Evolutionary conservation across 2,888 invertebrate species (phyloP).

Genomic region (Helicoverpa assulta): DNA sequence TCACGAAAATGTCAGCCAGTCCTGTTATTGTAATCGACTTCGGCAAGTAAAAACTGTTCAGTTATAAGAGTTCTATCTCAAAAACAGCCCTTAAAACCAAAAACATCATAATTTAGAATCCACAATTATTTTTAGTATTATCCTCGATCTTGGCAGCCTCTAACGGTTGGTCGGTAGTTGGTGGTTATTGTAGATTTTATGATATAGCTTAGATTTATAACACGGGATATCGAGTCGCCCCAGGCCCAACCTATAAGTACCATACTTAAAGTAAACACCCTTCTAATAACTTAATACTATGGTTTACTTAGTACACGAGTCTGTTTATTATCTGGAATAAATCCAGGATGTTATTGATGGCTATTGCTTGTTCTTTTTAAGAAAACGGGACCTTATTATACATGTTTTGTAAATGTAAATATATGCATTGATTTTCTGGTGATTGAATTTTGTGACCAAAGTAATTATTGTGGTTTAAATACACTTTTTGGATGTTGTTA

Average conservation of each 20-base stretch:
- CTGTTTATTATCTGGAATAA: slow-evolving; percentile 24
- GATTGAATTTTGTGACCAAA: too few relatives aligned
- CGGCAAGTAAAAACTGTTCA: slow-evolving; percentile 4
- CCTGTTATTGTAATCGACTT: neutral
- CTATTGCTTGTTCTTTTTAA: neutral
- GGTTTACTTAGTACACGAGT: slow-evolving; percentile 46
- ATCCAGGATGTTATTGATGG: slow-evolving; percentile 14
- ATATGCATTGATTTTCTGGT: too few relatives aligned
- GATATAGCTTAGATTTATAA: slow-evolving; percentile 74
- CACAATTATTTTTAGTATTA: slow-evolving; percentile 58
- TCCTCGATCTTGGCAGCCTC: slow-evolving; percentile 44
- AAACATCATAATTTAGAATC: slow-evolving; percentile 51
- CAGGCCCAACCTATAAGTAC: slow-evolving; percentile 63
- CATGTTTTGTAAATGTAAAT: too few relatives aligned
- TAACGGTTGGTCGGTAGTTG: slow-evolving; percentile 66
- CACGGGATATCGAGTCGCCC: slow-evolving; percentile 58
- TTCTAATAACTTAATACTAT: slow-evolving; percentile 72
- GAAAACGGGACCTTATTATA: neutral
- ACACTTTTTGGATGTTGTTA: too few relatives aligned
- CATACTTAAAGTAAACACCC: slow-evolving; percentile 70
- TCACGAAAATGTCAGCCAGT: too few relatives aligned
- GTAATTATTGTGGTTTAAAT: too few relatives aligned
- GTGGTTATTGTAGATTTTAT: slow-evolving; percentile 73
- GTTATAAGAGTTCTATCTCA: slow-evolving; percentile 2
- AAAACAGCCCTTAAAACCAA: slow-evolving; percentile 33